Percentiles rank a stretch among this genome's conserved stretches.
Evolutionary conservation across 2,888 invertebrate genomes (phyloP).

Genomic region (Papilio gigon): DNA sequence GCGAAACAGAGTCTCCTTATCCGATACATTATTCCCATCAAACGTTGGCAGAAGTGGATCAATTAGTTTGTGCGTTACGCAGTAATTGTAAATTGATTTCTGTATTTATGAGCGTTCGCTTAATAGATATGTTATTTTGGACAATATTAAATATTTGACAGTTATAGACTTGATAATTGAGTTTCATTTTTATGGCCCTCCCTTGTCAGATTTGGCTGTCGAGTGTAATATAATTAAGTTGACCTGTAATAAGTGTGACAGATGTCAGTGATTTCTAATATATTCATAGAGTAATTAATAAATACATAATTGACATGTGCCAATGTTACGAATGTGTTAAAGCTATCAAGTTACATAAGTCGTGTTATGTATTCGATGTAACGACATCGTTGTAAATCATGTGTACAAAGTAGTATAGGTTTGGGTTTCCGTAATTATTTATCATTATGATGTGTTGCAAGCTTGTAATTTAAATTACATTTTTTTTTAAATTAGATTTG

Average conservation of each 20-base stretch:
- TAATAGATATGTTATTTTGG: background rate
- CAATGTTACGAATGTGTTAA: background rate
- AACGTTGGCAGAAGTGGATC: conserved; percentile 21
- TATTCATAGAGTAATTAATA: conserved; percentile 22
- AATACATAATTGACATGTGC: conserved; percentile 12
- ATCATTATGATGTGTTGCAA: background rate
- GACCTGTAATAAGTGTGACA: background rate
- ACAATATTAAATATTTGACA: background rate
- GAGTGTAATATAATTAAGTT: too few relatives aligned
- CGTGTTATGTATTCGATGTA: background rate
- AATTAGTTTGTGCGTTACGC: conserved; percentile 21
- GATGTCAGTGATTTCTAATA: conserved; percentile 16
- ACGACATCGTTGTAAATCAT: conserved; percentile 12
- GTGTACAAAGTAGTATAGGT: conserved; percentile 7
- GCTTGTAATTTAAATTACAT: background rate
- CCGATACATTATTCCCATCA: conserved; percentile 14
- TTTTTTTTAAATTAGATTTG: background rate
- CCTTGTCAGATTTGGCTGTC: too few relatives aligned
- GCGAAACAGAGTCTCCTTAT: conserved; percentile 15
- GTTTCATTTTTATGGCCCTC: too few relatives aligned
- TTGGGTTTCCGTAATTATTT: background rate
- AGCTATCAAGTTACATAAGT: conserved; percentile 16
- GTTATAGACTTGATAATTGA: too few relatives aligned
- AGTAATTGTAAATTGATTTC: conserved; percentile 13
- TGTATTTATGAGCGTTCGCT: background rate